A percentile compares a stretch with the other conserved stretches of the same genome.
Evolutionary conservation across 2,113 vertebrate genomes (phyloP).

Genomic region (Meriones unguiculatus): DNA sequence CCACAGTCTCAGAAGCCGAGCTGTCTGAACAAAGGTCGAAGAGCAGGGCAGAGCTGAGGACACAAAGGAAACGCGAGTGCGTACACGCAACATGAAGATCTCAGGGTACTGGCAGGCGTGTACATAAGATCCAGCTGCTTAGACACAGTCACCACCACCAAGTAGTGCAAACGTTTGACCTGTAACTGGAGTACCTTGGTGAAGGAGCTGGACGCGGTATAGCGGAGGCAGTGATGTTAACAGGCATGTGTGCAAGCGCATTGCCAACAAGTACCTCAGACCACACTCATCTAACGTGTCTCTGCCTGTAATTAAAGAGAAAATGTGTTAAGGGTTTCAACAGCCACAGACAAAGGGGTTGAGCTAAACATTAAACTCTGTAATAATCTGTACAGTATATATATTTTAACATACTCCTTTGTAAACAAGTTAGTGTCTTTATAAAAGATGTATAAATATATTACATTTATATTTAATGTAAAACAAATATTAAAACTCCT

Average conservation of each 20-base stretch:
- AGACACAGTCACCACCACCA: background rate
- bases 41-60: background rate
- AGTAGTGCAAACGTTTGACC: background rate
- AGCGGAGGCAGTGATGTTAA: conserved; percentile 97
- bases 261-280: conserved; percentile 96
- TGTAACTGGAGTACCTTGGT: conserved; percentile 92
- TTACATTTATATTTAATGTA: background rate
- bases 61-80: background rate
- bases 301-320: conserved; percentile 88
- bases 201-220: conserved; percentile 96
- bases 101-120: background rate
- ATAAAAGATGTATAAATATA: background rate
- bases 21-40: background rate
- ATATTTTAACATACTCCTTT: conserved; percentile 24
- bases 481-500: conserved; percentile 11
- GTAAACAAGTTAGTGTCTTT: background rate
- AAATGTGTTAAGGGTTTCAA: conserved; percentile 53
- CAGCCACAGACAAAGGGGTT: background rate
- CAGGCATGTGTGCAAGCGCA: conserved; percentile 97
- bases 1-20: background rate
- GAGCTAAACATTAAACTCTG: conserved; percentile 32
- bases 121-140: background rate
- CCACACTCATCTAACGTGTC: conserved; percentile 98
- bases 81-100: background rate
- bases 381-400: background rate